These are phyloP conservation scores for Dinomys branickii DNA, from an alignment of 2,113 vertebrate genomes.

Conservation along the genomic window DNA sequence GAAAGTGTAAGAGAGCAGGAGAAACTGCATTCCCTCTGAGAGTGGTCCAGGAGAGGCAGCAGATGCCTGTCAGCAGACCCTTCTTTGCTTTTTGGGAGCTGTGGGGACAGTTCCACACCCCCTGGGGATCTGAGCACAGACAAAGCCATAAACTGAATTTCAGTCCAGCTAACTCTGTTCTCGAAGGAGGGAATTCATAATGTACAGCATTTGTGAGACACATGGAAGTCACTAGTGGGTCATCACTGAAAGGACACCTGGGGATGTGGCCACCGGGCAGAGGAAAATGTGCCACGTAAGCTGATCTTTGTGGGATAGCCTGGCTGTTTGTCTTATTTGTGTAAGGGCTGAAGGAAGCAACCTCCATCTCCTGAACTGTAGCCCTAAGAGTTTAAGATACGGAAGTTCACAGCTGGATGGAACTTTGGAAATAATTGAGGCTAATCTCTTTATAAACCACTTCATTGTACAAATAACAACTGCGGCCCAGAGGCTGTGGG, in stretches of 20 bases:
- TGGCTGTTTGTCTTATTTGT: neutral
- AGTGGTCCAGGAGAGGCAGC: neutral
- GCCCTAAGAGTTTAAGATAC: neutral
- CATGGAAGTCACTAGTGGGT: neutral
- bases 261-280: neutral
- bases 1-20: neutral
- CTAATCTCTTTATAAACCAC: neutral
- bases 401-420: neutral
- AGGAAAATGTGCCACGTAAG: neutral
- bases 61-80: neutral
- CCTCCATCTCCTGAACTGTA: neutral
- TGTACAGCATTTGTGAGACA: neutral
- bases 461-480: neutral
- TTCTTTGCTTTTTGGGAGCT: neutral
- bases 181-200: neutral
- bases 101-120: neutral
- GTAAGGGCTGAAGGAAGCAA: neutral
- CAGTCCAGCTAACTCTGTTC: neutral
- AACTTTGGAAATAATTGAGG: slow-evolving; percentile 9
- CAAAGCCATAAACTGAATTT: neutral
- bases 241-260: neutral
- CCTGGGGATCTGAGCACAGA: neutral
- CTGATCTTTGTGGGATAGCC: neutral
- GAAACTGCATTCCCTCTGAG: neutral
- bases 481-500: neutral